Base-by-base conservation (phyloP, 2,888 invertebrate species). In the Philhelius pedissequus region DNA sequence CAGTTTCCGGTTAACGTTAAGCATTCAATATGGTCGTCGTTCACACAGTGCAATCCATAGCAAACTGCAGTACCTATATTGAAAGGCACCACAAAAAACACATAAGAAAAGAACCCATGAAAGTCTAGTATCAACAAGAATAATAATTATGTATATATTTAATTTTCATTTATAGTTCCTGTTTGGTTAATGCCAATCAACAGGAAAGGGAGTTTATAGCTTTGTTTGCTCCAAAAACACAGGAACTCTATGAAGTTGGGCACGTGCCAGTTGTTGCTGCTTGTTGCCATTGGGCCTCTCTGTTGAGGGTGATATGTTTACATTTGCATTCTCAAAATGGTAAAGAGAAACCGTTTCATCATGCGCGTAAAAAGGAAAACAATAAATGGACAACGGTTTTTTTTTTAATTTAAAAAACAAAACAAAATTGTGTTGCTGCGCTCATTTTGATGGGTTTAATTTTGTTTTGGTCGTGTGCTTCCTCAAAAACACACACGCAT, bases 1-100 rank as follows among this genome's bases (percentile, higher is more conserved):
- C 62, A 74, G 70, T 79, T 83, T 83, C 83, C 83, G 83, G 74
- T 83, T 70, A 75, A 69, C 83, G 79, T 74, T 78, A 66, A 70
- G 30, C 70, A 45, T 45, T 84, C 71, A 54, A 25, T 76, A 79
- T 79, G 54, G 75, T 66, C 27, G 75, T 66, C 27, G 13, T 32
- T 64, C 38, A 58, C 58, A 35, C 54, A 69, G 30, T 20, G 22
- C 43, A 58, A 18, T 50, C n/a, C 38, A 32, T 3, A 62, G 11
- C 27, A 30, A 15, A 52, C 40, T 79, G 69, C 64, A 70, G 25
- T n/a, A n/a, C n/a, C n/a, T 32, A 18, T 20, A n/a, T 9, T n/a
- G 6, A 13, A 18, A 7, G 15, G 40, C 25, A 43, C 40, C n/a
- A n/a, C n/a, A n/a, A n/a, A 60, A 15, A 30, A 15, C 32, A 20